Conservation (phyloP, 2,113 vertebrate genomes). For the Murina feae region DNA sequence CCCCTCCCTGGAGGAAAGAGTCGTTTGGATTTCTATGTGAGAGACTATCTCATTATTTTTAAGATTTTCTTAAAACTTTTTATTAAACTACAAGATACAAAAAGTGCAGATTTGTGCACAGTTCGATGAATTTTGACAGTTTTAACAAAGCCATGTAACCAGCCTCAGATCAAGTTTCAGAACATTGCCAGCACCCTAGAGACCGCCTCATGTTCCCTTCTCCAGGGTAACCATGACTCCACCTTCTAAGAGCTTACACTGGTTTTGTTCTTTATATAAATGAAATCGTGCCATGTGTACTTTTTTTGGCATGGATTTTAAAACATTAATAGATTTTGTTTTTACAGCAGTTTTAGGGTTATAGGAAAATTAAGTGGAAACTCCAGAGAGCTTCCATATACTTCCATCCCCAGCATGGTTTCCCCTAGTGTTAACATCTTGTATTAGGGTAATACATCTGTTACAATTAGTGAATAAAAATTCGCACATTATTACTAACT, state of each 20-base stretch:
- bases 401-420: background rate
- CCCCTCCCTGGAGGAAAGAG: background rate
- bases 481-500: too few species aligned
- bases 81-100: background rate
- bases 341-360: background rate
- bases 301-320: background rate
- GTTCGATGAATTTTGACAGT: background rate
- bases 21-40: background rate
- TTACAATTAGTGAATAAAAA: background rate
- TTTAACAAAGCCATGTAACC: background rate
- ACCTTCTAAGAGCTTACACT: background rate
- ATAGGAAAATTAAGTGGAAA: background rate
- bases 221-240: background rate
- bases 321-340: background rate
- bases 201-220: background rate
- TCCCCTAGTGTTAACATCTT: background rate
- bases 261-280: background rate
- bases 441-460: too few species aligned
- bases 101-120: background rate
- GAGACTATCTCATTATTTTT: background rate
- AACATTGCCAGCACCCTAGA: background rate
- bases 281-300: background rate
- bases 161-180: background rate
- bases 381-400: background rate
- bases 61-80: background rate